Evolutionary conservation across 1,140 invertebrate species (phyloP).

Genomic region (Diorhabda elongata): DNA sequence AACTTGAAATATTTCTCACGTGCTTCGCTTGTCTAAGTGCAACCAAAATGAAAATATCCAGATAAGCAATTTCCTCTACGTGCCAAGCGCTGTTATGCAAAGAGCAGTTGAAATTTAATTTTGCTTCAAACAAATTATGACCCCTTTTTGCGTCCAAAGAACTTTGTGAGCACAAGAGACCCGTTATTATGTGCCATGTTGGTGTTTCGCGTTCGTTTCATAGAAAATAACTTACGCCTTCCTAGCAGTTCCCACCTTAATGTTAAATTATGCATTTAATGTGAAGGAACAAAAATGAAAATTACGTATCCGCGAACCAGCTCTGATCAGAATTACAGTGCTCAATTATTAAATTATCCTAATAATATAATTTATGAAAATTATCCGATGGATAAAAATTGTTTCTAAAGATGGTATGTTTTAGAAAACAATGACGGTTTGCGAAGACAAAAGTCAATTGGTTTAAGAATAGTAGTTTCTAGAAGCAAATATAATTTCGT

Average conservation of each 20-base stretch:
- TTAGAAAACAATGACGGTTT: too few species aligned
- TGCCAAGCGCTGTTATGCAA: slow-evolving; percentile 1
- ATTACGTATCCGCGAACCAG: too few species aligned
- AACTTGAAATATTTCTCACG: neutral
- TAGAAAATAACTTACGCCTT: neutral
- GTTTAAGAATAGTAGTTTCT: too few species aligned
- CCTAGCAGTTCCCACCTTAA: neutral
- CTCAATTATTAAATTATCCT: too few species aligned
- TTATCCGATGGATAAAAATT: too few species aligned
- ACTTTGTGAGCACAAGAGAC: neutral
- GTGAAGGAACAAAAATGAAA: too few species aligned
- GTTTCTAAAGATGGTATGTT: too few species aligned
- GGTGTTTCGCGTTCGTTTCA: neutral
- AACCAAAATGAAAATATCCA: slow-evolving; percentile 6
- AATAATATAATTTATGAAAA: too few species aligned
- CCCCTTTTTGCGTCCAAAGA: neutral
- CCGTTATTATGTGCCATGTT: neutral
- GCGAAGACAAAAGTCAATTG: too few species aligned
- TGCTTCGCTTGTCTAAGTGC: neutral
- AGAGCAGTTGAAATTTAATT: slow-evolving; percentile 9
- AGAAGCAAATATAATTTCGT: too few species aligned
- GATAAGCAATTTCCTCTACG: slow-evolving; percentile 5
- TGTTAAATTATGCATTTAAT: too few species aligned
- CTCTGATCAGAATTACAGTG: too few species aligned
- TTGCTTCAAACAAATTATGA: neutral